Evolutionary conservation across 2,797 vertebrate species (phyloP), one percentile per base, ranked within the genome.

Genomic region (Garrulus glandarius): DNA sequence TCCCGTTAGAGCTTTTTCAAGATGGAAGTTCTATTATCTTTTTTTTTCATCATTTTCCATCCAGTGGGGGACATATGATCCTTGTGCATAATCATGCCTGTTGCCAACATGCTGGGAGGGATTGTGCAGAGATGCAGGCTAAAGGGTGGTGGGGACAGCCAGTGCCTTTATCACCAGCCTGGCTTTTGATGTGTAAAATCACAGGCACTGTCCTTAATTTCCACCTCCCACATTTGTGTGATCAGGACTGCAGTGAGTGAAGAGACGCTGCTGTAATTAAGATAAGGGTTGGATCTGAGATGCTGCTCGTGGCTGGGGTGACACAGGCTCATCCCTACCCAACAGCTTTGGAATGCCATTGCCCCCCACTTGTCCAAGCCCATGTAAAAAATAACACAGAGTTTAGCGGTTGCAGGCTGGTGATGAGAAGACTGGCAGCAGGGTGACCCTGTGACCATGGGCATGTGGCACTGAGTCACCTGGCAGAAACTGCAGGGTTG

Each of bases 231-330:
- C 13, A 1, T 59, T 19, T 46, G 27, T n/a, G 44, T 1, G 4
- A 52, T 34, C 11, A 10, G 78, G 75, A 55, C 29, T 1, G 2
- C n/a, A 46, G 84, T 1, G 13, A 64, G 52, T 2, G 9, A 46
- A 26, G 41, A 55, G 74, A 34, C 0, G 1, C 36, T 24, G 20
- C 19, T 63, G 57, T 87, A 63, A 52, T 47, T 80, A 63, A 21
- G 53, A 22, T n/a, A 55, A 70, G 53, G 36, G 14, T 16, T 60
- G 49, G 76, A 55, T 44, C 34, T 0, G 10, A 22, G 72, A 67
- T 0, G 2, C 57, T 2, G 4, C 1, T 0, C 0, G 0, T 11
- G 5, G 27, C 11, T 10, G 44, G 1, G 3, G n/a, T 29, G 32
- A 0, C 1, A 3, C 13, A 5, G 79, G 34, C 27, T 87, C 1